Conservation (phyloP, 2,113 vertebrate species). For the Odontophorus gujanensis region DNA sequence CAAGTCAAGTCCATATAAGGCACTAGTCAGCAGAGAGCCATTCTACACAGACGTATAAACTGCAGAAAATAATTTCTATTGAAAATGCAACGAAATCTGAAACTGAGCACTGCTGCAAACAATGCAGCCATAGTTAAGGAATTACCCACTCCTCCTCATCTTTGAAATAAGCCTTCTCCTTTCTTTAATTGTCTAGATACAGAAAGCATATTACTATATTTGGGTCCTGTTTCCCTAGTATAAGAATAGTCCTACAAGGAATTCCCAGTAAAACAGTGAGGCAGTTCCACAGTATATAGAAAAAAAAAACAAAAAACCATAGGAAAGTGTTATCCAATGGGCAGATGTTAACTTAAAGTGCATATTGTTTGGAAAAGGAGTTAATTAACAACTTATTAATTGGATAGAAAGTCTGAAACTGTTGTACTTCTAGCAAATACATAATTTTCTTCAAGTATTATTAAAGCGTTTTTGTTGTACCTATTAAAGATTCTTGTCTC, state of each 20-base stretch:
- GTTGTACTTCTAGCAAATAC: constrained; percentile 98
- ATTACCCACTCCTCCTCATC: constrained; percentile 39
- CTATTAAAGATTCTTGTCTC: constrained; percentile 99
- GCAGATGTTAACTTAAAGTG: constrained; percentile 86
- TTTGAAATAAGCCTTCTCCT: constrained; percentile 32
- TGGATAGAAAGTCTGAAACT: constrained; percentile 96
- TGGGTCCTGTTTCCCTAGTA: constrained; percentile 46
- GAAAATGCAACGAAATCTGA: constrained; percentile 42
- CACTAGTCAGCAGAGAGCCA: not conserved
- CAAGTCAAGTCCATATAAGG: constrained; percentile 48
- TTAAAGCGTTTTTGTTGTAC: constrained; percentile 98
- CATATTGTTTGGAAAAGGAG: constrained; percentile 86
- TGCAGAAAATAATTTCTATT: constrained; percentile 42
- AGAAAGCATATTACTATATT: constrained; percentile 54
- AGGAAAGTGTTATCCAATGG: constrained; percentile 79
- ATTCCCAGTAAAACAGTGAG: constrained; percentile 56
- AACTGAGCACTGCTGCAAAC: not conserved
- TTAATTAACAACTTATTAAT: constrained; percentile 99
- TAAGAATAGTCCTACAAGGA: constrained; percentile 56
- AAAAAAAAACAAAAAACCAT: constrained; percentile 7
- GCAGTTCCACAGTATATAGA: constrained; percentile 31
- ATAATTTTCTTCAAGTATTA: constrained; percentile 98
- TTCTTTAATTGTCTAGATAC: constrained; percentile 55
- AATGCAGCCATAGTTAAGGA: constrained; percentile 46
- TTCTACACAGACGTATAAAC: not conserved